Conservation (phyloP, 2,797 vertebrate species). For the Calcarius lapponicus region DNA sequence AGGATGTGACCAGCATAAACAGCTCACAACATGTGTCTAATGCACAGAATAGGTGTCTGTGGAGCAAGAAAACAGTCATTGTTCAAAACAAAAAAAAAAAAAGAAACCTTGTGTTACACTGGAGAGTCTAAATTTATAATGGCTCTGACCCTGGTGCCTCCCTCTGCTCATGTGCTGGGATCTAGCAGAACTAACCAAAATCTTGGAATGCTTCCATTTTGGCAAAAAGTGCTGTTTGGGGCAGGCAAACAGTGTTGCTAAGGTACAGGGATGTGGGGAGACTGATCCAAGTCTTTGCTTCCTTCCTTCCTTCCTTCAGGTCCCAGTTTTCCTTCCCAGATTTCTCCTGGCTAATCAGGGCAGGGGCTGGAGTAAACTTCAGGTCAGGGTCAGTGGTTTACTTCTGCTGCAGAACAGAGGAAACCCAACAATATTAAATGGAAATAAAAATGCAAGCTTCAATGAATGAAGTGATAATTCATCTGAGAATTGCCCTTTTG, state of each 20-base stretch:
- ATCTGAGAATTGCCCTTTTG: neutral
- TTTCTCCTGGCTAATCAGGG: neutral
- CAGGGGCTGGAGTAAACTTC: neutral
- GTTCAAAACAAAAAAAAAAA: neutral
- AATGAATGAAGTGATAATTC: neutral
- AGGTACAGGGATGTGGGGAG: neutral
- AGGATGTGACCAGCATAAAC: conserved; percentile 37
- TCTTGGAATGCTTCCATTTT: neutral
- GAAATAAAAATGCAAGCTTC: neutral
- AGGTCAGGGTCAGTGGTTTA: neutral
- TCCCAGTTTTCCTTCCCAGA: neutral
- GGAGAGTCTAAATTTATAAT: neutral
- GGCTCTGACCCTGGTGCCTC: neutral
- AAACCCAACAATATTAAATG: neutral
- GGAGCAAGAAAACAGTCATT: neutral
- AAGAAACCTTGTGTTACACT: neutral
- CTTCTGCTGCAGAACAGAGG: neutral
- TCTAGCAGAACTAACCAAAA: neutral
- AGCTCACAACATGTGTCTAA: conserved; percentile 8
- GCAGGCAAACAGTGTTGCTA: neutral
- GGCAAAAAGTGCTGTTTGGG: neutral
- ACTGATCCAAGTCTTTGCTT: neutral
- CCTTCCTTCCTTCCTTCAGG: neutral
- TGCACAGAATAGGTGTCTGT: neutral
- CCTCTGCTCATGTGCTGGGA: neutral